Conservation (phyloP, 1,140 invertebrate species). For the Diorhabda carinulata region DNA sequence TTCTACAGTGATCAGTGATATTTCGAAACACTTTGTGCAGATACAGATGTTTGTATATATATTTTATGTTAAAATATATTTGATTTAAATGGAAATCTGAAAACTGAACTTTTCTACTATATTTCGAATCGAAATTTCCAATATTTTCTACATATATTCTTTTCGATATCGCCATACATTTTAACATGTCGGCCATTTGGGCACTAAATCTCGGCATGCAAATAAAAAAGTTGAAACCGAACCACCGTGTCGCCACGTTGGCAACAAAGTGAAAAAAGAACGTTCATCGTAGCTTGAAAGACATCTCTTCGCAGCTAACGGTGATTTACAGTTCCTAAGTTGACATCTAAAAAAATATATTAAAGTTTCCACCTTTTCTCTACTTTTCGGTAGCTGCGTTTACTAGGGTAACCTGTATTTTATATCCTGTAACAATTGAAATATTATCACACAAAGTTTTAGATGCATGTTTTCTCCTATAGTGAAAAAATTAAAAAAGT, state of each 20-base stretch:
- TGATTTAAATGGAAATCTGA: too few species aligned
- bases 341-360: slow-evolving; percentile 1
- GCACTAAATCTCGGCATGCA: slow-evolving; percentile 1
- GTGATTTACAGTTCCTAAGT: slow-evolving; percentile 2
- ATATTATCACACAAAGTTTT: too few species aligned
- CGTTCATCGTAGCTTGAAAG: not conserved
- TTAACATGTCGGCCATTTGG: not conserved
- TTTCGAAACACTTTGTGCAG: too few species aligned
- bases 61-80: too few species aligned
- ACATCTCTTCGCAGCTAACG: not conserved
- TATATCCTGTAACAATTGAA: not conserved
- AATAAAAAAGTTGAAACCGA: slow-evolving; percentile 2
- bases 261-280: slow-evolving; percentile 2
- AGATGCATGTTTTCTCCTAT: too few species aligned
- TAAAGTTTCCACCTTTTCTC: not conserved
- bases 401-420: not conserved
- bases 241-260: not conserved
- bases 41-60: too few species aligned
- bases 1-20: too few species aligned
- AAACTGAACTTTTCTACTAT: not conserved
- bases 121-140: not conserved
- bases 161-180: not conserved
- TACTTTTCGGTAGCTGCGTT: not conserved
- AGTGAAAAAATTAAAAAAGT: too few species aligned
- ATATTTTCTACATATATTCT: not conserved